A percentile compares a stretch with the other conserved stretches of the same genome.
Conservation (phyloP, 2,113 vertebrate species). For the Tylochromis polylepis region DNA sequence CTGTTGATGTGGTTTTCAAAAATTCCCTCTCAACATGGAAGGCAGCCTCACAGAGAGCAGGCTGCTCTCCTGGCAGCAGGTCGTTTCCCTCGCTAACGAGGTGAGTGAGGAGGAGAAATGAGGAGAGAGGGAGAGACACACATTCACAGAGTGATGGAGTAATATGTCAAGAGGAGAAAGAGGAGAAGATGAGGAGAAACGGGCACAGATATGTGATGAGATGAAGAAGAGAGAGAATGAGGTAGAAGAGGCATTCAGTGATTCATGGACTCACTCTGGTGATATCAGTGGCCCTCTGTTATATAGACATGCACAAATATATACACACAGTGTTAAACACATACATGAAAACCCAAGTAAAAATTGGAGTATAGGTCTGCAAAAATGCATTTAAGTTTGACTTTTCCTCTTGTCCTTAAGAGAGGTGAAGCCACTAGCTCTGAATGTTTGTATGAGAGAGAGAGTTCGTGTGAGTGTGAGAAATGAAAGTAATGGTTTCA, state of each 20-base stretch:
- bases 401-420: neutral
- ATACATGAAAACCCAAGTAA: neutral
- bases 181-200: neutral
- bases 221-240: neutral
- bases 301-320: neutral
- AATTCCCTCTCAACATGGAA: neutral
- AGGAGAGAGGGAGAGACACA: neutral
- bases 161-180: neutral
- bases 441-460: neutral
- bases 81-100: neutral
- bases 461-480: neutral
- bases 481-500: constrained; percentile 1
- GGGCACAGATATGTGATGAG: neutral
- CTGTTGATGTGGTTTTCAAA: neutral
- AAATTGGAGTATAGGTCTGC: neutral
- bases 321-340: neutral
- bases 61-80: constrained; percentile 6
- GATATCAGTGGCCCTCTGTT: neutral
- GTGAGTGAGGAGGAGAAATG: neutral
- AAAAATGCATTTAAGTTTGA: neutral
- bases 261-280: constrained; percentile 20
- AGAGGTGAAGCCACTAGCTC: neutral
- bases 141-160: neutral
- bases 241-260: constrained; percentile 1
- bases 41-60: neutral